These are phyloP conservation scores for Pyralis farinalis DNA, from an alignment of 2,888 invertebrate genomes.

Conservation along the genomic window DNA sequence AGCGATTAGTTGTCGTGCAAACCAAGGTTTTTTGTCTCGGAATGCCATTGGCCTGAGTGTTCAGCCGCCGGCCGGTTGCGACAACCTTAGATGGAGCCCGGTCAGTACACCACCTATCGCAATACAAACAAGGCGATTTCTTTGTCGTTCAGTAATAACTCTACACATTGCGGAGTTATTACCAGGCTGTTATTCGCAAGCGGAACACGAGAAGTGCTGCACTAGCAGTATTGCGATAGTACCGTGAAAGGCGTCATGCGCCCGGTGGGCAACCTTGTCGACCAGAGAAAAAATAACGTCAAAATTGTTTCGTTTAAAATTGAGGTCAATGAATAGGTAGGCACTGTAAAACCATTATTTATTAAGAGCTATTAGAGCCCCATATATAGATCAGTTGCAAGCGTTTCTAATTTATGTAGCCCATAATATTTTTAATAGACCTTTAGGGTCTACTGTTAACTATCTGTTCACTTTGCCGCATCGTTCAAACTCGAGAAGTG, in stretches of 20 bases:
- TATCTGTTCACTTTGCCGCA: too few relatives aligned
- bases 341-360: not conserved
- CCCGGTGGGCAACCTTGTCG: slow-evolving; percentile 37
- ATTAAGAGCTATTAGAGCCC: too few relatives aligned
- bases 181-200: slow-evolving; percentile 21
- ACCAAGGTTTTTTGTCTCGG: slow-evolving; percentile 12
- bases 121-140: slow-evolving; percentile 16
- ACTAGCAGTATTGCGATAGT: slow-evolving; percentile 25
- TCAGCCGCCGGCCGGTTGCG: slow-evolving; percentile 30
- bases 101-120: slow-evolving; percentile 37
- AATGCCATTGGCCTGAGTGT: slow-evolving; percentile 17
- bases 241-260: slow-evolving; percentile 42
- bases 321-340: slow-evolving; percentile 45
- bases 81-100: slow-evolving; percentile 36
- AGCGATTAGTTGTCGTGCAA: too few relatives aligned
- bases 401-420: too few relatives aligned
- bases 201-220: slow-evolving; percentile 29
- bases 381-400: too few relatives aligned
- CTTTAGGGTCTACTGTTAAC: too few relatives aligned
- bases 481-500: too few relatives aligned
- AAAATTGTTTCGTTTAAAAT: slow-evolving; percentile 32
- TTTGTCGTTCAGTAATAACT: slow-evolving; percentile 19
- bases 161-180: slow-evolving; percentile 29
- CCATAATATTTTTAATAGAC: too few relatives aligned
- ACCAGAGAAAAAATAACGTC: slow-evolving; percentile 39